These are phyloP conservation scores for Pleuronectes platessa DNA, from an alignment of 2,113 vertebrate genomes.

Conservation along the genomic window DNA sequence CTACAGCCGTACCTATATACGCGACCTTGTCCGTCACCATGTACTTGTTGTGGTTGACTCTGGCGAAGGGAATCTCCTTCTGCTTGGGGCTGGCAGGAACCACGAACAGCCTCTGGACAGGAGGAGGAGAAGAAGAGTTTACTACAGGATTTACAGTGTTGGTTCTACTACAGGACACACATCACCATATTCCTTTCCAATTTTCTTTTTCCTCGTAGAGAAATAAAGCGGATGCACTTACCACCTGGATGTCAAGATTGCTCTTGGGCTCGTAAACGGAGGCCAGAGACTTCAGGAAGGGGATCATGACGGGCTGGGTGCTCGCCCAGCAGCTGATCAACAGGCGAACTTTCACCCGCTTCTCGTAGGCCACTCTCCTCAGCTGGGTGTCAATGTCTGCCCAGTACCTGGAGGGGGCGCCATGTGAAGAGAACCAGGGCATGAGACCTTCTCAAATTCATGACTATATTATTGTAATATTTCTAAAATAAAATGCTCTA, in stretches of 20 bases:
- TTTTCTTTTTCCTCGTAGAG: background rate
- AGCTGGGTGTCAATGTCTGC: constrained; percentile 84
- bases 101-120: constrained; percentile 82
- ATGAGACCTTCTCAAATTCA: too few relatives aligned
- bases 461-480: background rate
- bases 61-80: constrained; percentile 85
- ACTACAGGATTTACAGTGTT: background rate
- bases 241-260: constrained; percentile 87
- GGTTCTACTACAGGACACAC: fast-evolving
- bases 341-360: constrained; percentile 77
- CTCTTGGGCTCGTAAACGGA: constrained; percentile 79
- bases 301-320: constrained; percentile 81
- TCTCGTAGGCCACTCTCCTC: constrained; percentile 82
- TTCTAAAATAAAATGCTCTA: background rate
- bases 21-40: constrained; percentile 90
- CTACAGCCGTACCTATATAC: constrained; percentile 84
- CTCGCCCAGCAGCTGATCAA: constrained; percentile 87
- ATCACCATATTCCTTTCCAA: background rate
- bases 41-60: constrained; percentile 94
- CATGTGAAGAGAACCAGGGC: background rate
- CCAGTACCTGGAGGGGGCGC: constrained; percentile 86
- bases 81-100: constrained; percentile 81
- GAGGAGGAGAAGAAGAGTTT: background rate
- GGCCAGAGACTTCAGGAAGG: constrained; percentile 89
- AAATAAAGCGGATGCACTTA: constrained; percentile 63